Percentiles rank a stretch among this genome's conserved stretches.
Conservation (phyloP, 2,888 invertebrate genomes). For the Drosophila diplacantha region DNA sequence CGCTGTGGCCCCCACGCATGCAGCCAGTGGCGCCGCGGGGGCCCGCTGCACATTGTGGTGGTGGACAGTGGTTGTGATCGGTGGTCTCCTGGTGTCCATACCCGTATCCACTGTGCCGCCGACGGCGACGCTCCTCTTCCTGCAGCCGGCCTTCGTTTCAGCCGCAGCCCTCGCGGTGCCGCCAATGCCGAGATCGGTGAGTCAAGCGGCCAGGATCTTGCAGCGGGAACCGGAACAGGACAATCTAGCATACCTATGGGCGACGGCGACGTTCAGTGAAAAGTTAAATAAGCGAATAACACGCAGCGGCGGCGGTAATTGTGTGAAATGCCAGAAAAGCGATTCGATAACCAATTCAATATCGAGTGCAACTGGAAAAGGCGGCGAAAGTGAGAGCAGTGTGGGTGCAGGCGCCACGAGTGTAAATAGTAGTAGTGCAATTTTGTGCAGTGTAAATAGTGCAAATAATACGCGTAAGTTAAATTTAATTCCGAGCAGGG, state of each 20-base stretch:
- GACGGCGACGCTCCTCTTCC: slow-evolving; percentile 61
- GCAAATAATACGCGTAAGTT: slow-evolving; percentile 61
- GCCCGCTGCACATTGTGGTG: slow-evolving; percentile 70
- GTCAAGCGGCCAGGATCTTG: slow-evolving; percentile 17
- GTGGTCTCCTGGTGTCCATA: slow-evolving; percentile 56
- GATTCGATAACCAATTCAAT: slow-evolving; percentile 18
- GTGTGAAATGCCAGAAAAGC: slow-evolving; percentile 53
- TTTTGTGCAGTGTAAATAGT: slow-evolving; percentile 66
- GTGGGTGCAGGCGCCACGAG: slow-evolving; percentile 9
- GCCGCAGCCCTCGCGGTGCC: slow-evolving; percentile 77
- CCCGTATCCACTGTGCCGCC: slow-evolving; percentile 24
- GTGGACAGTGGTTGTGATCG: slow-evolving; percentile 56
- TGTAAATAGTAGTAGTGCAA: slow-evolving; percentile 52
- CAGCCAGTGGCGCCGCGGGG: slow-evolving; percentile 78
- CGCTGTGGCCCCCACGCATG: slow-evolving; percentile 78
- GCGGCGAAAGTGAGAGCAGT: slow-evolving; percentile 30
- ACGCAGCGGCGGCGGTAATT: slow-evolving; percentile 28
- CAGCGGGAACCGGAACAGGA: slow-evolving; percentile 28
- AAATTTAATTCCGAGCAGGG: slow-evolving; percentile 61
- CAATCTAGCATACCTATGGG: slow-evolving; percentile 53
- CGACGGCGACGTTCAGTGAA: slow-evolving; percentile 15
- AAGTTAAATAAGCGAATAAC: slow-evolving; percentile 4
- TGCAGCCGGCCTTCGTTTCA: slow-evolving; percentile 69
- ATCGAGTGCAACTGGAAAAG: slow-evolving; percentile 67
- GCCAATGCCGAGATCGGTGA: slow-evolving; percentile 61